A percentile compares a stretch with the other conserved stretches of the same genome.
phyloP scores from a whole-genome alignment of 2,113 vertebrate species.

The Cyphomyrus plagiostoma region DNA sequence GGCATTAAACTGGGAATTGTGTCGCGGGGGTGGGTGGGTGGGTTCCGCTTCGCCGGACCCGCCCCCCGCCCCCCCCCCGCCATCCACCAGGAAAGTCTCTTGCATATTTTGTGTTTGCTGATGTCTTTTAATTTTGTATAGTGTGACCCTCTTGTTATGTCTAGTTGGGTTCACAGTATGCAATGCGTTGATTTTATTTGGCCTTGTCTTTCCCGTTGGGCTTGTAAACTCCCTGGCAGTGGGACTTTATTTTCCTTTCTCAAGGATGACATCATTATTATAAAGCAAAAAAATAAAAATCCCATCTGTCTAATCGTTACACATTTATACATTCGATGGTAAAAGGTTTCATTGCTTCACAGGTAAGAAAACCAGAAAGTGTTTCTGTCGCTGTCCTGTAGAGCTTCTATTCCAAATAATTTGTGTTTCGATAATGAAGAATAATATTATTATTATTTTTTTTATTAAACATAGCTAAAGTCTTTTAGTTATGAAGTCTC shows the following conservation, averaged over 20 bases:
- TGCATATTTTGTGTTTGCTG: not conserved
- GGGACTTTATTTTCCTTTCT: not conserved
- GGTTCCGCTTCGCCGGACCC: no score
- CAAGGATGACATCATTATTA: constrained; percentile 14
- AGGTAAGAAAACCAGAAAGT: not conserved
- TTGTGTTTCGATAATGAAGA: not conserved
- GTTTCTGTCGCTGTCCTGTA: not conserved
- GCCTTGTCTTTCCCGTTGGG: not conserved
- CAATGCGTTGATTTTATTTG: not conserved
- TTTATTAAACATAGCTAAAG: not conserved
- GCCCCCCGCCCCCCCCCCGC: no score
- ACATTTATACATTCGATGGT: not conserved
- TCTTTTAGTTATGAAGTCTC: not conserved
- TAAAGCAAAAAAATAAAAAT: not conserved
- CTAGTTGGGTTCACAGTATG: constrained; percentile 5
- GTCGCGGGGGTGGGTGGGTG: not conserved
- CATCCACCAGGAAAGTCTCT: not conserved
- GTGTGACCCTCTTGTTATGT: constrained; percentile 9
- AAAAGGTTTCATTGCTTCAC: not conserved
- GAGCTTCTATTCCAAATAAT: not conserved
- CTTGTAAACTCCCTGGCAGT: not conserved
- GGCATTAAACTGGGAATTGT: not conserved
- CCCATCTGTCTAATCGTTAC: not conserved
- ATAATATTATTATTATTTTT: not conserved
- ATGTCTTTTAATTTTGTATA: not conserved